Base-by-base conservation (phyloP, 2,797 vertebrate species). In the Ambastaia sidthimunki region DNA sequence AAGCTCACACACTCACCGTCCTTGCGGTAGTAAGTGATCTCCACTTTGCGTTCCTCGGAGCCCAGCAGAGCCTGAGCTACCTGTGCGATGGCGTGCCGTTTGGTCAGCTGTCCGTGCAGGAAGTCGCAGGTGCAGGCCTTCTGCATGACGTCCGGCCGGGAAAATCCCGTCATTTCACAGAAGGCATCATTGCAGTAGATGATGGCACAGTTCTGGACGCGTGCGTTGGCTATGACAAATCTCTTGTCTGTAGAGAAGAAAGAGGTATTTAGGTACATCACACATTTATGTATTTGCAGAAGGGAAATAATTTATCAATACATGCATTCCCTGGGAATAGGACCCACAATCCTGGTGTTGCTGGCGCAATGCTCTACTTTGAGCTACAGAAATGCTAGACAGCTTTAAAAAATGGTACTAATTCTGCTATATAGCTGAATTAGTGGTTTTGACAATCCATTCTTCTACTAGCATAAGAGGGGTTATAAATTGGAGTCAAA, bases 171-270 rank as follows among this genome's bases (percentile, higher is more conserved):
- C 97, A 99, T 97, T 92, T 99, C 96, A 59, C 98, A 99, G 94
- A 99, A 99, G 74, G 95, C 95, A 82, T 99, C 98, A 54, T 99
- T 99, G 92, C 98, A 99, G 92, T 98, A 99, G 94, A 99, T 99
- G 88, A 99, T 98, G 75, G 96, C 98, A 89, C 98, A 99, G 85
- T 99, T 98, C 93, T 99, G 94, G 77, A 97, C 97, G 76, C 96
- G 95, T 80, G 97, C 97, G 91, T 99, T 99, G 91, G 98, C 98
- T 90, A 99, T 99, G 90, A 99, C 91, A 93, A 99, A 99, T 93
- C 98, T 99, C 94, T 97, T 98, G 93, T 99, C 98, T 99, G 95
- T 85, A 70, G 21, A 31, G n/a, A 59, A 59, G 7, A 44, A 44
- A 59, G 23, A 25, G 21, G 25, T 23, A n/a, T n/a, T n/a, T n/a